Percentiles rank a stretch among this genome's conserved stretches.
Evolutionary conservation across 2,113 vertebrate genomes (phyloP).

Genomic region (Delphinus delphis): DNA sequence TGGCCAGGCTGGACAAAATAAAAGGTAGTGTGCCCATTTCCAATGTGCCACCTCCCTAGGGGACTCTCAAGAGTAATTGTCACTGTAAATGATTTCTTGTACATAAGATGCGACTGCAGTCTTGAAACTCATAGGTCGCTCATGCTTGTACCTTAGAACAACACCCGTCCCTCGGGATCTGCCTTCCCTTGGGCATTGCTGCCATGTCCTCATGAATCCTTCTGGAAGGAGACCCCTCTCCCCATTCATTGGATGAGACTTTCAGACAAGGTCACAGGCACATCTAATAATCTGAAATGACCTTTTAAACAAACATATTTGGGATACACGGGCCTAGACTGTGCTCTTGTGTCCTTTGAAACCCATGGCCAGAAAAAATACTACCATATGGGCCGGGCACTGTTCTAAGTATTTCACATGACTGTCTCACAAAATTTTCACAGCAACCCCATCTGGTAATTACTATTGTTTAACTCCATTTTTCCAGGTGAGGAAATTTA

Average conservation of each 20-base stretch:
- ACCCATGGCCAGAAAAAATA: not conserved
- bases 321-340: not conserved
- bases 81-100: rapidly evolving
- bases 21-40: not conserved
- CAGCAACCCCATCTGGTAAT: not conserved
- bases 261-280: not conserved
- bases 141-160: rapidly evolving
- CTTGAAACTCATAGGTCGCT: not conserved
- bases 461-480: not conserved
- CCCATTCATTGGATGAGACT: rapidly evolving
- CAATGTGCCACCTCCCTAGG: not conserved
- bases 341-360: not conserved
- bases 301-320: not conserved
- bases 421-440: not conserved
- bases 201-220: not conserved
- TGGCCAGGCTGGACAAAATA: not conserved
- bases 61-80: not conserved
- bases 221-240: not conserved
- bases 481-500: not conserved
- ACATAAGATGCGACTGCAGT: rapidly evolving
- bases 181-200: not conserved
- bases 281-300: not conserved
- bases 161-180: rapidly evolving
- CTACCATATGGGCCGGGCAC: not conserved
- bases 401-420: not conserved